phyloP scores from a whole-genome alignment of 2,113 vertebrate species.

The Stercorarius parasiticus region DNA sequence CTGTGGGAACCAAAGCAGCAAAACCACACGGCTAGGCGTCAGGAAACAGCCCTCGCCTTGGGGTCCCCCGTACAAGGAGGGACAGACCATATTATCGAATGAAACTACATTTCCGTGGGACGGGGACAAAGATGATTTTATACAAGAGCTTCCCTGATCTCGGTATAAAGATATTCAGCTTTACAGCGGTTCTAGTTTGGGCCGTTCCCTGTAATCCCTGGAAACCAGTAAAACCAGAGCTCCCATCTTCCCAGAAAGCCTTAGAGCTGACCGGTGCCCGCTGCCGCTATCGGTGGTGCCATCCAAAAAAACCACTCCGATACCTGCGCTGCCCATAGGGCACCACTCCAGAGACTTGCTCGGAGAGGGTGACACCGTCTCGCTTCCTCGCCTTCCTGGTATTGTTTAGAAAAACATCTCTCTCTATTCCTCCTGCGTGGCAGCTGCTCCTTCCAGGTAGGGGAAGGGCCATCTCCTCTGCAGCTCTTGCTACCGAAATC shows the following conservation, averaged over 20 bases:
- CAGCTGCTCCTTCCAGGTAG: neutral
- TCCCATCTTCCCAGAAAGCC: neutral
- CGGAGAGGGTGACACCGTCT: neutral
- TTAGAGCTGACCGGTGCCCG: neutral
- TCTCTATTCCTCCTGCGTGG: neutral
- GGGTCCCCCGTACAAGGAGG: neutral
- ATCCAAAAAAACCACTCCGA: neutral
- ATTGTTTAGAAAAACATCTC: neutral
- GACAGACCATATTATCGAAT: neutral
- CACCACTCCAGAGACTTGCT: neutral
- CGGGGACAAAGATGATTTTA: neutral
- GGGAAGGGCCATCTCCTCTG: neutral
- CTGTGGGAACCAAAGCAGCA: neutral
- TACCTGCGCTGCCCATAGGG: neutral
- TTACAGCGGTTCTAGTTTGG: neutral
- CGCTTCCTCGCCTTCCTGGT: neutral
- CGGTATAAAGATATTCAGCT: neutral
- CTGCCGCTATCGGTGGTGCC: neutral
- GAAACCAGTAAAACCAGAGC: neutral
- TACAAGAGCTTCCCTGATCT: neutral
- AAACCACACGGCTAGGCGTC: neutral
- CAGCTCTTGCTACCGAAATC: neutral
- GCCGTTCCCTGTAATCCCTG: neutral
- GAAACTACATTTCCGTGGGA: fast-evolving
- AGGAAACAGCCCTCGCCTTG: neutral